Evolutionary conservation across 2,888 invertebrate species (phyloP).

Genomic region (Bhutanitis thaidina): DNA sequence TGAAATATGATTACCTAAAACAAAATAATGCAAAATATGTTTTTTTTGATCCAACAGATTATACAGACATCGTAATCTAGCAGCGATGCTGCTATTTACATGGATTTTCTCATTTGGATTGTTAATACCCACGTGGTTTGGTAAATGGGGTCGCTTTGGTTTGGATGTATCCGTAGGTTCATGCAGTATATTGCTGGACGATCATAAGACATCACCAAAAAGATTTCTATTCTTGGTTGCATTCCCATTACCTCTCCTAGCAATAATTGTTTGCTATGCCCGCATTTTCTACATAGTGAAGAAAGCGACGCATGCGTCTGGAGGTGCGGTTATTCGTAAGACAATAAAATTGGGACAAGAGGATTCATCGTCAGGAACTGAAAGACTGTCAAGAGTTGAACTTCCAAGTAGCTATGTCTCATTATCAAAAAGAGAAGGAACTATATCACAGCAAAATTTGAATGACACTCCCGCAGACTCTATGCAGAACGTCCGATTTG

Average conservation of each 20-base stretch:
- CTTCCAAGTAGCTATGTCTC: background rate
- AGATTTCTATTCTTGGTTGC: constrained; percentile 89
- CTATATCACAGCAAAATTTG: background rate
- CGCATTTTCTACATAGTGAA: constrained; percentile 90
- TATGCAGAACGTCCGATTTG: constrained; percentile 20
- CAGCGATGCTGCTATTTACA: constrained; percentile 84
- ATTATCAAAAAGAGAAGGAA: background rate
- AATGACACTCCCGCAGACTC: constrained; percentile 4
- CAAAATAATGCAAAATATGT: too few species aligned
- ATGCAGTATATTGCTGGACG: constrained; percentile 87
- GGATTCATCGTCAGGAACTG: constrained; percentile 24
- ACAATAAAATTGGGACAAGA: constrained; percentile 32
- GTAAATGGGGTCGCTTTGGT: constrained; percentile 89
- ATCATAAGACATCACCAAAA: constrained; percentile 84
- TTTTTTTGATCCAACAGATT: constrained; percentile 68
- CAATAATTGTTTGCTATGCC: constrained; percentile 90
- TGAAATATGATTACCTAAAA: too few species aligned
- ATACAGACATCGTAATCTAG: constrained; percentile 83
- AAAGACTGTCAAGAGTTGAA: constrained; percentile 6
- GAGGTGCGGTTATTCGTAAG: constrained; percentile 40
- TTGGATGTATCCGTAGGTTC: constrained; percentile 86
- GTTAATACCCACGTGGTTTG: constrained; percentile 86
- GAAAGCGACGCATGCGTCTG: constrained; percentile 82
- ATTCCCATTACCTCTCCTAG: constrained; percentile 90
- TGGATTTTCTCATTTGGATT: constrained; percentile 86